These are phyloP conservation scores for Ditula angustiorana DNA, from an alignment of 2,888 invertebrate species.

Conservation along the genomic window DNA sequence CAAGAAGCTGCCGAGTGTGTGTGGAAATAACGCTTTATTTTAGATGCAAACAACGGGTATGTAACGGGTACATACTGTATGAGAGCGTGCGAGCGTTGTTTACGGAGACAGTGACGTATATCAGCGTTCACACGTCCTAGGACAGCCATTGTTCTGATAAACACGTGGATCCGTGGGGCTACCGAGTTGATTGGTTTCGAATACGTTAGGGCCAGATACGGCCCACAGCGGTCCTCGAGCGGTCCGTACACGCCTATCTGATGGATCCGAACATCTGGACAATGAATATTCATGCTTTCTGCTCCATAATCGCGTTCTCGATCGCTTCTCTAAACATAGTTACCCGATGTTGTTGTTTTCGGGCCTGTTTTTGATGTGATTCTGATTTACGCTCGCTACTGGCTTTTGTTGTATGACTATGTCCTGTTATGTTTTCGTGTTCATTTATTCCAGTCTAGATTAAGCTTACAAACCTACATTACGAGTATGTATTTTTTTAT, in stretches of 20 bases:
- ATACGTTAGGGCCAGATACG: conserved; percentile 24
- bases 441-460: not conserved
- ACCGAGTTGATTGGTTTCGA: conserved; percentile 37
- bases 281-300: conserved; percentile 66
- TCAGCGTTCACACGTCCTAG: conserved; percentile 29
- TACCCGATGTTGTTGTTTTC: conserved; percentile 37
- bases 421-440: not conserved
- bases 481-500: no score
- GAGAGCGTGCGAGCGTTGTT: conserved; percentile 11
- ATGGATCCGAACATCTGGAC: conserved; percentile 58
- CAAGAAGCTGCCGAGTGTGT: not conserved
- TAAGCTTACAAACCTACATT: no score
- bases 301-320: conserved; percentile 58
- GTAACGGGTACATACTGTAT: conserved; percentile 7
- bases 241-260: conserved; percentile 39
- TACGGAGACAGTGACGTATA: conserved; percentile 21
- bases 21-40: conserved; percentile 25
- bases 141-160: conserved; percentile 28
- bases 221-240: conserved; percentile 18
- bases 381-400: conserved; percentile 31
- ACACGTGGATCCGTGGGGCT: conserved; percentile 26
- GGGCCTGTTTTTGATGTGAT: conserved; percentile 35
- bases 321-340: conserved; percentile 37
- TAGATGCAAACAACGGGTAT: conserved; percentile 8
- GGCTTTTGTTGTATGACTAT: conserved; percentile 22